Base-by-base conservation (phyloP, 1,140 invertebrate genomes). In the Meteorus sp. region DNA sequence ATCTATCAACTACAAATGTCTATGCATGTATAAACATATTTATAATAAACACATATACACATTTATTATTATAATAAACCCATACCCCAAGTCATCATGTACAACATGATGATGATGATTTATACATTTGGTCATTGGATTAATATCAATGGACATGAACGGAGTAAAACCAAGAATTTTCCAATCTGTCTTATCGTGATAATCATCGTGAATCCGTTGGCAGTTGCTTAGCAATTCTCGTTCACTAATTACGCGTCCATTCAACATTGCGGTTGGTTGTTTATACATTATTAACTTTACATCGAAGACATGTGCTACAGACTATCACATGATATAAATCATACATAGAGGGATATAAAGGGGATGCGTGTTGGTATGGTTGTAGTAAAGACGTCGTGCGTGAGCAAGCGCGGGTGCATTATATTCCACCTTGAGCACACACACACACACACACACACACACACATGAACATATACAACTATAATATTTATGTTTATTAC, bases 121-220 rank as follows among this genome's bases (percentile, higher is more conserved):
- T n/a, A n/a, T n/a, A n/a, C n/a, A n/a, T n/a, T n/a, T n/a, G n/a
- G n/a, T n/a, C n/a, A n/a, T 44, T 9, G 43, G 11, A 44, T 44
- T 1, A 19, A n/a, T n/a, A n/a, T n/a, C n/a, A n/a, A n/a, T n/a
- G n/a, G n/a, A n/a, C n/a, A n/a, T n/a, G n/a, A n/a, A n/a, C n/a
- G n/a, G n/a, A n/a, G 64, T 71, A 67, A 62, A 56, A 64, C 61
- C 62, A 53, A 61, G 70, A 65, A 73, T 76, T 47, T 74, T 74
- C 70, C 70, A 68, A 72, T 72, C 66, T 63, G 62, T 63, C 22
- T 41, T 39, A 47, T 43, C 48, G 52, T n/a, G n/a, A n/a, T n/a
- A n/a, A n/a, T n/a, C n/a, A n/a, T n/a, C n/a, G n/a, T n/a, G n/a
- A n/a, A 75, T 74, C 65, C 47, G 39, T n/a, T 45, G 56, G 27